Evolutionary conservation across 2,797 vertebrate genomes (phyloP), one percentile per base, ranked within the genome.

Genomic region (Lophotriccus pileatus): DNA sequence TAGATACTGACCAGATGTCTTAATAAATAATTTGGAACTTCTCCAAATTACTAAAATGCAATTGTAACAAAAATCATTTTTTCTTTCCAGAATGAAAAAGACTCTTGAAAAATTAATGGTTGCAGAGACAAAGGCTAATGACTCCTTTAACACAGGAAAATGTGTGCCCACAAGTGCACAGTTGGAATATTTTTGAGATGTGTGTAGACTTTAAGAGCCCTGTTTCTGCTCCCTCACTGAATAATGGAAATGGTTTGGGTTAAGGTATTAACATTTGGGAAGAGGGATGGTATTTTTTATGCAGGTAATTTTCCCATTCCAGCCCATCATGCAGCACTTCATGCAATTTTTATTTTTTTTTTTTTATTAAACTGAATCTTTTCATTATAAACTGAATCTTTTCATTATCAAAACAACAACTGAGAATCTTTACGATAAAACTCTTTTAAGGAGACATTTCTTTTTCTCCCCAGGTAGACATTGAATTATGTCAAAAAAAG

Each of bases 21-120:
- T 67, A 90, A 77, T 73, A 92, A 94, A 86, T 76, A 84, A 86
- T 88, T 73, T 84, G 89, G 69, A 94, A 77, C 23, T 30, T 92
- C 17, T 76, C 84, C 87, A 89, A 85, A 92, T 81, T 59, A 81
- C 72, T 80, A 74, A 91, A 92, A 92, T 73, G 36, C 30, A 62
- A 73, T 36, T 75, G 60, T 68, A 69, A 77, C 12, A 70, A 74
- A 85, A 87, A 68, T 60, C 0, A 6, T 76, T 85, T 74, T 85
- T 94, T 60, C 52, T 34, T 91, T 89, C 43, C 17, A 89, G 68
- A 85, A 80, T 89, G 36, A 89, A 89, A 46, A 72, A 64, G 43
- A 84, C 43, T 77, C 63, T 77, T 92, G 55, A 92, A 58, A 91
- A 83, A 78, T 87, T 81, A 92, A 72, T 79, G 52, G 82, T 50